Base-by-base conservation (phyloP, 1,140 invertebrate species). In the Linepithema humile region DNA sequence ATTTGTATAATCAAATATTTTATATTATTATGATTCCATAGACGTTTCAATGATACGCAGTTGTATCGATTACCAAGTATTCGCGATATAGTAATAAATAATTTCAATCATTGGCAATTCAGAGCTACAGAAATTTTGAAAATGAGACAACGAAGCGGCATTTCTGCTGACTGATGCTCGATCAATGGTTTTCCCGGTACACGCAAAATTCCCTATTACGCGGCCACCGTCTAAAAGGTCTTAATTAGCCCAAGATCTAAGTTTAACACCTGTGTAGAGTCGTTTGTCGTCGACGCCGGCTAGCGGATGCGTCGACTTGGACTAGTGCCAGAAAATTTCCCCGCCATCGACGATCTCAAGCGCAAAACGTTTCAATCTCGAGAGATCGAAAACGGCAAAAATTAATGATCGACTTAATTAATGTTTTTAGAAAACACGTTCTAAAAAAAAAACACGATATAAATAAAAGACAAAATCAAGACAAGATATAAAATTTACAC, bases 191-290 rank as follows among this genome's bases (percentile, higher is more conserved):
- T 88, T 88, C 72, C 86, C 85, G 20, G 55, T 83, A 38, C 62
- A 17, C 29, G 40, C 12, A 50, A 85, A 88, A 88, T 88, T 88
- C 86, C 77, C 86, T 62, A 78, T 88, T 83, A 87, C 86, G 50
- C 53, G 86, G 73, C 65, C 64, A 55, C 40, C 7, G 83, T 55
- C 72, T 83, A 75, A 64, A 85, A 59, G 48, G 67, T 75, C 77
- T 88, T 88, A 90, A 91, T 91, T 90, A 90, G 84, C 65, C 12
- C 75, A 82, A 65, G 82, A 89, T 91, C 91, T 89, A 88, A 88
- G 85, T 91, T 87, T 88, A 91, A 90, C 89, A 91, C 86, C 89
- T 91, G 89, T 90, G 88, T 86, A 90, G 48, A 45, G 55, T 62
- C 64, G 77, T 85, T 80, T 80, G 67, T 85, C 82, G 82, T 84